Evolutionary conservation across 2,797 vertebrate species (phyloP).

Genomic region (Semotilus atromaculatus): DNA sequence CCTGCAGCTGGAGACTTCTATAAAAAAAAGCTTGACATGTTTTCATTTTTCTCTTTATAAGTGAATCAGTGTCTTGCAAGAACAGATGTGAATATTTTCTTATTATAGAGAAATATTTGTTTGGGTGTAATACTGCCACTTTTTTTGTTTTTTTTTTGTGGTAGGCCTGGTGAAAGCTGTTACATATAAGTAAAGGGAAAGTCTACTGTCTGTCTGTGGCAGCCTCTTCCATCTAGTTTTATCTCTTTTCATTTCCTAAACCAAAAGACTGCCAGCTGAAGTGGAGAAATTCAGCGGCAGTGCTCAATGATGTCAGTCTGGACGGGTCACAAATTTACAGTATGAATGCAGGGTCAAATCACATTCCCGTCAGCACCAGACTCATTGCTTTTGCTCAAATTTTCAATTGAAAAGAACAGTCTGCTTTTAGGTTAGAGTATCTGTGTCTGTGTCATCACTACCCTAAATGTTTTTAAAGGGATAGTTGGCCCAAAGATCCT

Average conservation of each 20-base stretch:
- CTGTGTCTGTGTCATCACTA: not conserved
- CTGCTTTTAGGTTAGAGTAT: slow-evolving; percentile 14
- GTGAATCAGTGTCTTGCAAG: slow-evolving; percentile 81
- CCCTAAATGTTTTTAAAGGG: not conserved
- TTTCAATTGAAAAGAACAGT: slow-evolving; percentile 17
- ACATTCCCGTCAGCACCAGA: slow-evolving; percentile 33
- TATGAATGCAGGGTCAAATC: slow-evolving; percentile 49
- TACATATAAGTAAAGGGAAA: slow-evolving; percentile 71
- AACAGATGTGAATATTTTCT: slow-evolving; percentile 85
- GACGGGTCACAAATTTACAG: slow-evolving; percentile 49
- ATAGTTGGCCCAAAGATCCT: not conserved
- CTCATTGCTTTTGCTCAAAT: slow-evolving; percentile 38
- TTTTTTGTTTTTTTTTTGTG: slow-evolving; percentile 49
- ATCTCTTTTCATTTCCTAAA: slow-evolving; percentile 77
- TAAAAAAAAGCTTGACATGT: slow-evolving; percentile 57
- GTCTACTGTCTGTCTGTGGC: slow-evolving; percentile 73
- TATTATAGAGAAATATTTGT: slow-evolving; percentile 80
- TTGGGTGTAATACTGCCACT: slow-evolving; percentile 77
- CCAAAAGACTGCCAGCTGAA: slow-evolving; percentile 73
- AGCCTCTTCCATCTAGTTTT: slow-evolving; percentile 74
- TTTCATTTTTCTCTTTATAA: slow-evolving; percentile 75
- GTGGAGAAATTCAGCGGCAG: slow-evolving; percentile 66
- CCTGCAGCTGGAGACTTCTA: slow-evolving; percentile 76
- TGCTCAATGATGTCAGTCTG: slow-evolving; percentile 64
- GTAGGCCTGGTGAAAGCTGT: slow-evolving; percentile 74